These are phyloP conservation scores for Oxytorus armatus DNA, from an alignment of 2,888 invertebrate species.

Conservation along the genomic window DNA sequence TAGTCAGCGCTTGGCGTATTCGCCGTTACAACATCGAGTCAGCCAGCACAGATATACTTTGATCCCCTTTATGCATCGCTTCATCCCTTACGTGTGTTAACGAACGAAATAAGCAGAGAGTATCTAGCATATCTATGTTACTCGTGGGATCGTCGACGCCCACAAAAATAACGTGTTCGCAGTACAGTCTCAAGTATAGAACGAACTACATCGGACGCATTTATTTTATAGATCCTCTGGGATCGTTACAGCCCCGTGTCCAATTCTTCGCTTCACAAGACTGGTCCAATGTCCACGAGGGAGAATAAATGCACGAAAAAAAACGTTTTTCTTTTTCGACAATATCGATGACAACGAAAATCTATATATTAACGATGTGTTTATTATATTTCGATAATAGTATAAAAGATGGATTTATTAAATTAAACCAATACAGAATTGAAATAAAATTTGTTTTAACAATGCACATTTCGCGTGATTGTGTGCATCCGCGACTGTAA, in stretches of 20 bases:
- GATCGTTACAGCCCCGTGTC: constrained; percentile 45
- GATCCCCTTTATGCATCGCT: constrained; percentile 66
- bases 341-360: constrained; percentile 18
- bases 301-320: constrained; percentile 7
- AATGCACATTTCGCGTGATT: no score
- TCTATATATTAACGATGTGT: no score
- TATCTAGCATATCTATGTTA: constrained; percentile 47
- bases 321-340: not conserved
- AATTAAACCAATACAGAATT: no score
- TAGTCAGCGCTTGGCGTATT: constrained; percentile 46
- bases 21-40: constrained; percentile 37
- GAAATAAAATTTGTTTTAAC: no score
- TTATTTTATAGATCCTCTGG: constrained; percentile 61
- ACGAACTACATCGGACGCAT: constrained; percentile 36
- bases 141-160: constrained; percentile 63
- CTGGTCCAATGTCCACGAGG: not conserved
- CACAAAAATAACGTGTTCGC: constrained; percentile 43
- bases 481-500: no score
- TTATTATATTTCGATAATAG: no score
- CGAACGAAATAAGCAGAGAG: constrained; percentile 39
- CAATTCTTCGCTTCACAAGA: constrained; percentile 28
- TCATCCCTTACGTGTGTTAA: constrained; percentile 60
- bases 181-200: constrained; percentile 12
- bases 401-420: no score
- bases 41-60: constrained; percentile 54